A percentile compares a stretch with the other conserved stretches of the same genome.
Conservation (phyloP, 1,140 invertebrate species). For the Drosophila miranda region DNA sequence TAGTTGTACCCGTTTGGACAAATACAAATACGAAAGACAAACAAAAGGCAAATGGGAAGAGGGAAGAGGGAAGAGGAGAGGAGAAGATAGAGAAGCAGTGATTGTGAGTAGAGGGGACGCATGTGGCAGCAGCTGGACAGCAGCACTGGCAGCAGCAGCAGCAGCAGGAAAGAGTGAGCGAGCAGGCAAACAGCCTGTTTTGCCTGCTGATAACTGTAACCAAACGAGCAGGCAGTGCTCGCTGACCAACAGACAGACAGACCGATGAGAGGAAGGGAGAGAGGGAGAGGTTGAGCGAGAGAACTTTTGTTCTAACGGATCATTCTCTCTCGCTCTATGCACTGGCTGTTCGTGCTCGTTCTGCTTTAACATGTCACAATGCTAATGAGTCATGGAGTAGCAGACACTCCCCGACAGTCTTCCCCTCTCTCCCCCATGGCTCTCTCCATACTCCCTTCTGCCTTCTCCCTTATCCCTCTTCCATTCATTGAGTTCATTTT, state of each 20-base stretch:
- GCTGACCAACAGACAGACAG: constrained; percentile 5
- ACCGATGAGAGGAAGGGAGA: no score
- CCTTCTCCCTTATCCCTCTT: neutral
- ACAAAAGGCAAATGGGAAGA: constrained; percentile 35
- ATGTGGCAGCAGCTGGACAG: constrained; percentile 56
- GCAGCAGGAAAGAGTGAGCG: constrained; percentile 25
- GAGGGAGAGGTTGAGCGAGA: neutral
- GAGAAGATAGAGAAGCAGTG: neutral
- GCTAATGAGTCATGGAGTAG: constrained; percentile 69
- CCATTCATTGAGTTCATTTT: constrained; percentile 51
- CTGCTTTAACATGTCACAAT: constrained; percentile 59
- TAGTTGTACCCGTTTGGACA: constrained; percentile 65
- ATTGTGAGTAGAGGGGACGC: constrained; percentile 17
- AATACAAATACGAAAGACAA: constrained; percentile 58
- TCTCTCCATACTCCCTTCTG: no score
- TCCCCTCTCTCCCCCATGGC: no score
- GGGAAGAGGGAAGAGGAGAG: neutral
- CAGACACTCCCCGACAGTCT: constrained; percentile 4
- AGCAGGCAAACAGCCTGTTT: constrained; percentile 37
- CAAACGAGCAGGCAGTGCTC: constrained; percentile 28
- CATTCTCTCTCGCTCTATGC: constrained; percentile 4
- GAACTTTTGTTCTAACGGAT: constrained; percentile 41
- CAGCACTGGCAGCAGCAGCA: constrained; percentile 12
- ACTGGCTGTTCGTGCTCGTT: constrained; percentile 13
- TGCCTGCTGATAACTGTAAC: constrained; percentile 68